Conservation (phyloP, 1,140 invertebrate species). For the Halesus radiatus region DNA sequence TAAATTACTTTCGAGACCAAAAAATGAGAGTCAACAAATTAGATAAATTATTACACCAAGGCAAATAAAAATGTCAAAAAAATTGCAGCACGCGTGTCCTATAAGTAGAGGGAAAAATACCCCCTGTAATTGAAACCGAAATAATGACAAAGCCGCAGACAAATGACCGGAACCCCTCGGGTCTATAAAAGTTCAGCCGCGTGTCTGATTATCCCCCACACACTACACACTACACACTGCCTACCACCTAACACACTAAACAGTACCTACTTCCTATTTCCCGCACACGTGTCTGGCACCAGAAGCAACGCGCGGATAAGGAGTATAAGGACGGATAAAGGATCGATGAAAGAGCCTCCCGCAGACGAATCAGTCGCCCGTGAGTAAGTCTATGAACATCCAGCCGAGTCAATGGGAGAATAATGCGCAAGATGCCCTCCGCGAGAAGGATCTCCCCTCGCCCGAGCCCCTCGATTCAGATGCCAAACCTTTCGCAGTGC, state of each 20-base stretch:
- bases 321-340: not conserved
- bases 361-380: not conserved
- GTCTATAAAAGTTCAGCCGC: slow-evolving; percentile 20
- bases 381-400: slow-evolving; percentile 30
- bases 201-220: slow-evolving; percentile 15
- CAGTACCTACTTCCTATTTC: too few species aligned
- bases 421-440: not conserved
- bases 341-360: slow-evolving; percentile 3
- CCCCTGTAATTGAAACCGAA: slow-evolving; percentile 25
- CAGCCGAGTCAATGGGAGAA: slow-evolving; percentile 21
- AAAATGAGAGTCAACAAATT: slow-evolving; percentile 5
- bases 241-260: not conserved
- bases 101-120: slow-evolving; percentile 16
- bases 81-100: slow-evolving; percentile 1
- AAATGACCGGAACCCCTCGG: slow-evolving; percentile 13
- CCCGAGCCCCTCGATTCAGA: not conserved
- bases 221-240: not conserved
- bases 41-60: slow-evolving; percentile 5
- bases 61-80: slow-evolving; percentile 31
- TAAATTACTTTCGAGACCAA: not conserved
- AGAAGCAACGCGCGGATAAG: not conserved
- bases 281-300: slow-evolving; percentile 12
- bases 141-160: slow-evolving; percentile 30
- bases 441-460: slow-evolving; percentile 7
- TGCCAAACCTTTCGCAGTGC: slow-evolving; percentile 13